phyloP scores from a whole-genome alignment of 2,113 vertebrate species.

The Otocyon megalotis region DNA sequence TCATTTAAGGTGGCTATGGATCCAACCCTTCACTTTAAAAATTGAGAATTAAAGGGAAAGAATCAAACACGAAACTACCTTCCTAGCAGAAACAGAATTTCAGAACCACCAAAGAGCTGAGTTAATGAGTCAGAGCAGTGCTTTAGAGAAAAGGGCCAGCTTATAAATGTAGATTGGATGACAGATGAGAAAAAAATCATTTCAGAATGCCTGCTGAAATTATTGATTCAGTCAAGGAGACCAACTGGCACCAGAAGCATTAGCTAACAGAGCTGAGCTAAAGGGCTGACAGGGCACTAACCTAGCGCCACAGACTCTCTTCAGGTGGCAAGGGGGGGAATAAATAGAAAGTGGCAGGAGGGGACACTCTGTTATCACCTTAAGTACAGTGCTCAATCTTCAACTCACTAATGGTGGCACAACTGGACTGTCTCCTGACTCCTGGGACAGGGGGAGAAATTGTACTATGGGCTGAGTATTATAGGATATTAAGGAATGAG shows the following conservation, averaged over 20 bases:
- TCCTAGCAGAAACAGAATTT: constrained; percentile 52
- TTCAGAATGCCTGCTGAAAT: constrained; percentile 37
- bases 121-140: not conserved
- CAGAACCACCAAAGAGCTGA: not conserved
- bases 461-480: not conserved
- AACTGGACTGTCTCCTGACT: not conserved
- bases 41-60: not conserved
- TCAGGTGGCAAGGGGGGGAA: not conserved
- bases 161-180: constrained; percentile 35
- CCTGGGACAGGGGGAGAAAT: not conserved
- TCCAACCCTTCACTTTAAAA: constrained; percentile 43
- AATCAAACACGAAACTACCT: not conserved
- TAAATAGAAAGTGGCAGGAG: not conserved
- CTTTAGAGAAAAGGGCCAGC: constrained; percentile 8
- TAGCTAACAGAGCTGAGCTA: not conserved
- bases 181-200: not conserved
- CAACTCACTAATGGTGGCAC: not conserved
- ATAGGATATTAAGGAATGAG: not conserved
- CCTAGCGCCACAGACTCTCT: not conserved
- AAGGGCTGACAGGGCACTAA: not conserved
- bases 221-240: not conserved
- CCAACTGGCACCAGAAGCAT: not conserved
- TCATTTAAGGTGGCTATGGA: constrained; percentile 14
- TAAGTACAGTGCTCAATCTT: not conserved
- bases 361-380: not conserved